These are phyloP conservation scores for Emydocephalus ijimae DNA, from an alignment of 2,113 vertebrate genomes.

Conservation along the genomic window DNA sequence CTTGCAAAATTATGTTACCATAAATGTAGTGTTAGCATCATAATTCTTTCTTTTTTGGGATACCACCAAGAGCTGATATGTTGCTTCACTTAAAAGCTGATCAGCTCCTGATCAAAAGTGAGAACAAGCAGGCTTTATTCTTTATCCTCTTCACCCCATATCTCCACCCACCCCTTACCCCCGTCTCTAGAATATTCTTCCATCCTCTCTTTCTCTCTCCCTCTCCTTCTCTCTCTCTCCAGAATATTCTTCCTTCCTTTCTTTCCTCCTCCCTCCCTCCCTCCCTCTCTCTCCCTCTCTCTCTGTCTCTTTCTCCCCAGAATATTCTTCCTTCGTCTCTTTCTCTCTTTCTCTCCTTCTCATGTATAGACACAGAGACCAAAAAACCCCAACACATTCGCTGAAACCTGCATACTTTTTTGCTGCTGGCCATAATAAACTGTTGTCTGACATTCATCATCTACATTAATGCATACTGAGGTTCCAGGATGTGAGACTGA, in stretches of 20 bases:
- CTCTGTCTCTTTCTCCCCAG: too few relatives aligned
- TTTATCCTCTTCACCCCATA: background rate
- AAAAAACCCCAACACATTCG: constrained; percentile 35
- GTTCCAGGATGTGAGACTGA: constrained; percentile 48
- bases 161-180: background rate
- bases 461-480: constrained; percentile 45
- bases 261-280: background rate
- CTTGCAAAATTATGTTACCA: background rate
- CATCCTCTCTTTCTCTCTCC: background rate
- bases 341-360: constrained; percentile 28
- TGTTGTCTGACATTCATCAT: constrained; percentile 47
- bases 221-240: too few relatives aligned
- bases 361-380: background rate
- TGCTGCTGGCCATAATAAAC: constrained; percentile 64
- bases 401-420: constrained; percentile 60
- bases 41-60: background rate
- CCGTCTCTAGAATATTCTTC: too few relatives aligned
- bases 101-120: constrained; percentile 45
- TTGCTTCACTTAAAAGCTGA: constrained; percentile 38
- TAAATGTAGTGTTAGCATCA: background rate
- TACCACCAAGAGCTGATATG: background rate
- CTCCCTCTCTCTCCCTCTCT: background rate
- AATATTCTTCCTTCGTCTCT: background rate
- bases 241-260: background rate
- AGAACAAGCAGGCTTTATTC: constrained; percentile 44